Conservation (phyloP, 2,797 vertebrate species). For the Gallirallus australis region DNA sequence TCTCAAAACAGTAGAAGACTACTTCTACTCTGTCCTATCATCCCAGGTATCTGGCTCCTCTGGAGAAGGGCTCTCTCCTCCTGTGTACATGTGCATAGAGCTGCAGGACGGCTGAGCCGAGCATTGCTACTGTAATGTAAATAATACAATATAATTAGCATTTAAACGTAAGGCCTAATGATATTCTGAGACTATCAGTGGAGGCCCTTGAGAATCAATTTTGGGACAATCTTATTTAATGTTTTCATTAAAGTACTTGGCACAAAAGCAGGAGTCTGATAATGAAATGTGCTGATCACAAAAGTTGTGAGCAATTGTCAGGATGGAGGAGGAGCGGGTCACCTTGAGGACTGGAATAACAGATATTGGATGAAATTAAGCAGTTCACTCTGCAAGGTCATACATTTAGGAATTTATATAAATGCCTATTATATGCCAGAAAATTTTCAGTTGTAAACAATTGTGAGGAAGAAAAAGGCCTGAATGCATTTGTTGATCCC, state of each 20-base stretch:
- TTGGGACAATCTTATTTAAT: conserved; percentile 39
- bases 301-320: background rate
- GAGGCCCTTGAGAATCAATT: background rate
- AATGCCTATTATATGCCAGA: background rate
- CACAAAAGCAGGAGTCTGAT: background rate
- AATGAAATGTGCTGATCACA: conserved; percentile 1
- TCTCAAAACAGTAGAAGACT: background rate
- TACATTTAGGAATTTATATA: background rate
- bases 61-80: background rate
- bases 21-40: background rate
- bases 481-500: background rate
- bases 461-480: background rate
- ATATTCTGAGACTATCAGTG: background rate
- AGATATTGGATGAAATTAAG: background rate
- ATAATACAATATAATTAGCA: conserved; percentile 14
- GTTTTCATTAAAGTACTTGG: conserved; percentile 42
- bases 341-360: conserved; percentile 8
- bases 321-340: background rate
- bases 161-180: conserved; percentile 8
- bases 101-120: background rate
- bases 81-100: no score
- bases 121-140: background rate
- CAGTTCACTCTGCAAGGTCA: conserved; percentile 1
- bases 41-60: background rate
- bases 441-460: background rate